Conservation (phyloP, 2,888 invertebrate species). For the Plebejus argus region DNA sequence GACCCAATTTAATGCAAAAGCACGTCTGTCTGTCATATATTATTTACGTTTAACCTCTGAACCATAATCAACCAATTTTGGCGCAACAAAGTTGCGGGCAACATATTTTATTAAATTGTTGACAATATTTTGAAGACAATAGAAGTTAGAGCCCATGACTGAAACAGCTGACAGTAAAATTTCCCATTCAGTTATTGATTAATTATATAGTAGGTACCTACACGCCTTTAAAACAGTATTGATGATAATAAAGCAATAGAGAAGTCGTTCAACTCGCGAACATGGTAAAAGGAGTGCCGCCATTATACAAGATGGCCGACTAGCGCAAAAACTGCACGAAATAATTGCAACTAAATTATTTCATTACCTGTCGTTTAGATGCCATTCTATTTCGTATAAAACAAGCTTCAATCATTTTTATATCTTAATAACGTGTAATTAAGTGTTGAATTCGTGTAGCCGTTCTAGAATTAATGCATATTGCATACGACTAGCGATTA, state of each 20-base stretch:
- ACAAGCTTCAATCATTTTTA: slow-evolving; percentile 27
- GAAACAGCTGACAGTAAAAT: background rate
- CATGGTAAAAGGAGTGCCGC: slow-evolving; percentile 51
- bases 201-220: background rate
- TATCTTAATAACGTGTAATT: slow-evolving; percentile 24
- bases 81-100: background rate
- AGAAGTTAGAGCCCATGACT: background rate
- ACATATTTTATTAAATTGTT: background rate
- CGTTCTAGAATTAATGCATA: slow-evolving; percentile 16
- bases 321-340: slow-evolving; percentile 55
- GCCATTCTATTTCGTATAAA: slow-evolving; percentile 27
- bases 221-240: background rate
- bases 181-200: background rate
- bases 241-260: slow-evolving; percentile 28
- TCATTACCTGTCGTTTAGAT: slow-evolving; percentile 53
- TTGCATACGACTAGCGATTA: slow-evolving; percentile 2
- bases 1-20: background rate
- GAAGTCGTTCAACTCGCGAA: slow-evolving; percentile 39
- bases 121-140: background rate
- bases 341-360: slow-evolving; percentile 67
- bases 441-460: slow-evolving; percentile 31
- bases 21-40: no score
- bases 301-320: slow-evolving; percentile 66
- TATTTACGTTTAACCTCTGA: no score
- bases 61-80: background rate